Evolutionary conservation across 2,888 invertebrate species (phyloP).

Genomic region (Clepsis dumicolana): DNA sequence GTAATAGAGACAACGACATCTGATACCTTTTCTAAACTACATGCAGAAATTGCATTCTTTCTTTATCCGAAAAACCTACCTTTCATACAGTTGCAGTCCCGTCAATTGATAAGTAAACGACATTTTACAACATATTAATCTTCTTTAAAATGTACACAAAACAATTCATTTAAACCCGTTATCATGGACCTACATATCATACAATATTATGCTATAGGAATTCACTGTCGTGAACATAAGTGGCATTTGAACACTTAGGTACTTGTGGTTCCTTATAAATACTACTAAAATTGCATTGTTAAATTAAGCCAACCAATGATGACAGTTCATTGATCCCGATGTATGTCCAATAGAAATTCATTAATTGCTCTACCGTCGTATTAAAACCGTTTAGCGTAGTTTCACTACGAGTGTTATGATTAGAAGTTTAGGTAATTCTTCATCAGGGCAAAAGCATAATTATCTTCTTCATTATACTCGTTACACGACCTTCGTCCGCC

Average conservation of each 20-base stretch:
- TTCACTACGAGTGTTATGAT: slow-evolving; percentile 24
- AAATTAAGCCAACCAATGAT: slow-evolving; percentile 20
- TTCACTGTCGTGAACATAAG: slow-evolving; percentile 32
- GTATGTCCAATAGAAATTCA: slow-evolving; percentile 31
- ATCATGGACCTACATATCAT: slow-evolving; percentile 28
- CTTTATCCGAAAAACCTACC: not conserved
- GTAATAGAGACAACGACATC: not conserved
- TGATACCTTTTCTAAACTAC: not conserved
- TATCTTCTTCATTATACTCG: slow-evolving; percentile 1
- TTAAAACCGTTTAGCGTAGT: slow-evolving; percentile 34
- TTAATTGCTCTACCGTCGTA: slow-evolving; percentile 30
- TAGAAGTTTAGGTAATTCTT: slow-evolving; percentile 25
- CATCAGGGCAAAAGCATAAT: slow-evolving; percentile 18
- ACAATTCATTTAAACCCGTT: slow-evolving; percentile 22
- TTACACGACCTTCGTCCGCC: not conserved
- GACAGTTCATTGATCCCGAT: slow-evolving; percentile 21
- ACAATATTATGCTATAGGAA: slow-evolving; percentile 38
- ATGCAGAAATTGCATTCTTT: not conserved
- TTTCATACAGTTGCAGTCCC: slow-evolving; percentile 6
- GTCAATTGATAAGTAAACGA: slow-evolving; percentile 18
- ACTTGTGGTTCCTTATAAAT: slow-evolving; percentile 31
- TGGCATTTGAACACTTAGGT: slow-evolving; percentile 39
- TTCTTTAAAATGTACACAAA: slow-evolving; percentile 18
- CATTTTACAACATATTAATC: slow-evolving; percentile 13
- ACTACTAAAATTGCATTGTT: slow-evolving; percentile 34